Evolutionary conservation across 53 echinoderm and acorn worm species (phyloP).

Genomic region (Patiria pectinifera): DNA sequence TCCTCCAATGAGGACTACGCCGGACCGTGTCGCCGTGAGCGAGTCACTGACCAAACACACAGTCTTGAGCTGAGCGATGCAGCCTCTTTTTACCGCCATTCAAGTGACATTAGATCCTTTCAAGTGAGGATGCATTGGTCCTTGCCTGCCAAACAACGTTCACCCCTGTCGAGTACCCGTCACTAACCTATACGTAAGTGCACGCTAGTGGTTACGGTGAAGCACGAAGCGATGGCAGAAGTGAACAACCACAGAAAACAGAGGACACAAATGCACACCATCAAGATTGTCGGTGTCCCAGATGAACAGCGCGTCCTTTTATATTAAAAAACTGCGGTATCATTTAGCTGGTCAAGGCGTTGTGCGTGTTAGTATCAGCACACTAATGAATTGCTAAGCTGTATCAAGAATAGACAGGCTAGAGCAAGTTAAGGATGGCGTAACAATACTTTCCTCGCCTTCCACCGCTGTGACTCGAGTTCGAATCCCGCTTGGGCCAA

Average conservation of each 20-base stretch:
- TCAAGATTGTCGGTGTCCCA: too few relatives aligned
- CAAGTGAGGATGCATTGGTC: neutral
- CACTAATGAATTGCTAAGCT: too few relatives aligned
- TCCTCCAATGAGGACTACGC: neutral
- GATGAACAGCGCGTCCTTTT: too few relatives aligned
- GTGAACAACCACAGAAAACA: neutral
- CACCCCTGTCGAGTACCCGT: neutral
- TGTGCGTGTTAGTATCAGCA: too few relatives aligned
- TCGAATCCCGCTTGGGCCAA: too few relatives aligned
- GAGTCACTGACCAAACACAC: neutral
- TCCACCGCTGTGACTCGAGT: too few relatives aligned
- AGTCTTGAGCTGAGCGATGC: neutral
- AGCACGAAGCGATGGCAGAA: neutral
- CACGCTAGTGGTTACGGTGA: neutral
- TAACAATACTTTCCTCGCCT: too few relatives aligned
- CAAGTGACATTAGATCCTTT: neutral
- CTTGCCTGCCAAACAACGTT: neutral
- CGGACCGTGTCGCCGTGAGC: neutral
- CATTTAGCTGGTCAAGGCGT: too few relatives aligned
- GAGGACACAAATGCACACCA: too few relatives aligned
- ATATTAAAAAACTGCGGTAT: too few relatives aligned
- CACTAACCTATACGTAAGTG: neutral
- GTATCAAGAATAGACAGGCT: too few relatives aligned
- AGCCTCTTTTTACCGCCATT: neutral
- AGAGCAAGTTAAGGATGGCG: too few relatives aligned